Base-by-base conservation (phyloP, 2,113 vertebrate genomes). In the Furnarius figulus region DNA sequence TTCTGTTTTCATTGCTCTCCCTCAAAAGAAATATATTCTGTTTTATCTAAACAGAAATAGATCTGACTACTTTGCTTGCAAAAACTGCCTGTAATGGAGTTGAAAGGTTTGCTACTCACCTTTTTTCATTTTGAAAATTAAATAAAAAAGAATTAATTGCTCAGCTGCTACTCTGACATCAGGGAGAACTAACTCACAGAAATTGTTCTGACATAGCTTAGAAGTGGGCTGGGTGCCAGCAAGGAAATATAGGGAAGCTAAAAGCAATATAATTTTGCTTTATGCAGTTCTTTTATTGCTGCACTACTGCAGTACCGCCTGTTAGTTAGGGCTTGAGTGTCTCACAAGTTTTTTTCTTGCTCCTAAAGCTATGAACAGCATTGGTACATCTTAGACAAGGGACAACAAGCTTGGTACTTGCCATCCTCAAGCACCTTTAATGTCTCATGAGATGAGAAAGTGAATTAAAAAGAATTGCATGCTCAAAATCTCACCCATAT, bases 121-220 rank as follows among this genome's bases (percentile, higher is more conserved):
- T 94, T 84, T 71, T 90, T 82, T 70, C 30, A 40, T 73, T 96
- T 96, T 46, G 83, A 85, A 84, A 90, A 92, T 71, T 21, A 79
- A 96, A 56, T 86, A 68, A 89, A 90, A 71, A 87, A 95, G 16
- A 93, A 90, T 73, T 96, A 96, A 92, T 90, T 92, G 80, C 50
- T 92, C 58, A 78, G 62, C 66, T 84, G 63, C 47, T 90, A 58
- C 61, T 85, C 58, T 87, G 86, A 75, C 33, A 88, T 89, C 56
- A 82, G 65, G 89, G 28, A 84, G 93, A 92, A 76, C 56, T 61
- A 93, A 72, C 65, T 68, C 83, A 53, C 21, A 86, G 72, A 88
- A 93, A 84, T 90, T 49, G 35, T 66, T 90, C 70, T 91, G 66
- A 68, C 46, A 46, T 62, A 89, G 53, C 77, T 65, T 87, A 53